These are phyloP conservation scores for Tinea trinotella DNA, from an alignment of 2,888 invertebrate species.

Conservation along the genomic window DNA sequence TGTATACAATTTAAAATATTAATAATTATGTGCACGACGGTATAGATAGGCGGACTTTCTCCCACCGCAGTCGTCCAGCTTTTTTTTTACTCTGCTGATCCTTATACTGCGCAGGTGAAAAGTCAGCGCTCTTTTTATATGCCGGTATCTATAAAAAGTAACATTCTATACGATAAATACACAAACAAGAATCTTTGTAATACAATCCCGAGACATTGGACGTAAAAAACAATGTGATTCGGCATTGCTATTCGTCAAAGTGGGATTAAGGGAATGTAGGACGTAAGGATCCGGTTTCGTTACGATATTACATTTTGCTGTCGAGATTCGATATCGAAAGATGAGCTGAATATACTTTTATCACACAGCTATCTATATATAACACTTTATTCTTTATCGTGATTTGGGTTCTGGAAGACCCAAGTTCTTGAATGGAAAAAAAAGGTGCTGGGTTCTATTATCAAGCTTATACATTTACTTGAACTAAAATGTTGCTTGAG, in stretches of 20 bases:
- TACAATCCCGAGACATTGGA: conserved; percentile 4
- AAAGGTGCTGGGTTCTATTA: not conserved
- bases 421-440: not conserved
- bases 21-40: too few species aligned
- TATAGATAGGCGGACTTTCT: too few species aligned
- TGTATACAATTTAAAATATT: too few species aligned
- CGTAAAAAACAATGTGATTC: conserved; percentile 15
- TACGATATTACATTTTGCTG: conserved; percentile 24
- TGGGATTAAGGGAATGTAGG: conserved; percentile 26
- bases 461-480: not conserved
- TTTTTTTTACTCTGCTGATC: too few species aligned
- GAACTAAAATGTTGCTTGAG: not conserved
- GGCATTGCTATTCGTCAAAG: conserved; percentile 31
- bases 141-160: not conserved
- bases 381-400: conserved; percentile 10
- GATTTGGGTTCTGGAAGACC: not conserved
- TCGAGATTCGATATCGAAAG: conserved; percentile 19
- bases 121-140: too few species aligned
- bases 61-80: too few species aligned
- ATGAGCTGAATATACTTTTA: conserved; percentile 11
- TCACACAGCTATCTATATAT: conserved; percentile 5
- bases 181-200: conserved; percentile 12
- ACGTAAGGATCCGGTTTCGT: conserved; percentile 22
- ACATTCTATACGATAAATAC: conserved; percentile 1
- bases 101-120: too few species aligned